Conservation (phyloP, 2,113 vertebrate genomes). For the Stigmatopora argus region DNA sequence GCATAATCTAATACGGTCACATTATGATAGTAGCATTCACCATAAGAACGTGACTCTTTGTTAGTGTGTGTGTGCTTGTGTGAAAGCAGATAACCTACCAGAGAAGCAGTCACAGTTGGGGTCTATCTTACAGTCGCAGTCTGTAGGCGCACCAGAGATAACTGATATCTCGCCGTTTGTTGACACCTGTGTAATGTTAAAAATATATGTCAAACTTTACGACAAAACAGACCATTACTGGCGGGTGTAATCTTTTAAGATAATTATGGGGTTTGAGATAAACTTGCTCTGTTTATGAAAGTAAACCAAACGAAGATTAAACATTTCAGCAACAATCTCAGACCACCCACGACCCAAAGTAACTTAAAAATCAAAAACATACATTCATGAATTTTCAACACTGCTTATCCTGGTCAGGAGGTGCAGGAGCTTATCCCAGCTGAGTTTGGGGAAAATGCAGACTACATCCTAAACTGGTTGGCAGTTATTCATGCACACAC, state of each 20-base stretch:
- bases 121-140: slow-evolving; percentile 98
- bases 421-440: too few relatives aligned
- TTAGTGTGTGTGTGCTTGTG: slow-evolving; percentile 21
- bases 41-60: slow-evolving; percentile 2
- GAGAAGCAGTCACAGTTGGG: slow-evolving; percentile 98
- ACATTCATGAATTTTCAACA: too few relatives aligned
- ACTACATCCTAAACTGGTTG: too few relatives aligned
- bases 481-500: too few relatives aligned
- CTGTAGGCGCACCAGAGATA: slow-evolving; percentile 85
- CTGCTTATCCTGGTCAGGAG: too few relatives aligned
- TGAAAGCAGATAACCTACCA: slow-evolving; percentile 68
- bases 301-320: not conserved
- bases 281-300: not conserved
- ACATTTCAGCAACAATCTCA: too few relatives aligned
- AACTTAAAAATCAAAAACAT: not conserved
- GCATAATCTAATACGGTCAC: slow-evolving; percentile 36
- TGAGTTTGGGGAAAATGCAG: too few relatives aligned
- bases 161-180: slow-evolving; percentile 92
- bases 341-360: too few relatives aligned
- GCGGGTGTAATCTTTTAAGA: slow-evolving; percentile 10
- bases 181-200: slow-evolving; percentile 72
- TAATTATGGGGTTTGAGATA: slow-evolving; percentile 19
- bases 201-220: slow-evolving; percentile 14
- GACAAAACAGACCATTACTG: slow-evolving; percentile 16
- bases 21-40: slow-evolving; percentile 34